A percentile compares a stretch with the other conserved stretches of the same genome.
Conservation (phyloP, 2,113 vertebrate species). For the Trachemys scripta region DNA sequence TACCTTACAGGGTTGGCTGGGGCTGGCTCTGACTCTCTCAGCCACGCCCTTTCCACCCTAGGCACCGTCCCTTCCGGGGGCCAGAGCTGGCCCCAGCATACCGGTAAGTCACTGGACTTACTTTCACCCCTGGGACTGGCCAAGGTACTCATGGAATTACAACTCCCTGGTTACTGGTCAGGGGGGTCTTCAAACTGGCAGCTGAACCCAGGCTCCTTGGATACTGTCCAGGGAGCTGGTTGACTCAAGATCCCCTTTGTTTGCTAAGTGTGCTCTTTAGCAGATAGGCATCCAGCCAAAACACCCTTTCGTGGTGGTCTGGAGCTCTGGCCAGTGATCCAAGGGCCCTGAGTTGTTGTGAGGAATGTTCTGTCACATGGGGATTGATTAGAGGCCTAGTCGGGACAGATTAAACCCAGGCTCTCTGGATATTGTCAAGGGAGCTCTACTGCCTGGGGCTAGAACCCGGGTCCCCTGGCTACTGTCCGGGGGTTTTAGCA, state of each 20-base stretch:
- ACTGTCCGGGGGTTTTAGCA: background rate
- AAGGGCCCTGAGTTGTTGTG: background rate
- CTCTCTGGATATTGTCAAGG: background rate
- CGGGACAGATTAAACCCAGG: background rate
- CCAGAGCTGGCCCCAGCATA: too few relatives aligned
- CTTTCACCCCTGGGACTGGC: background rate
- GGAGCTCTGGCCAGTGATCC: background rate
- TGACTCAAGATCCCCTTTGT: background rate
- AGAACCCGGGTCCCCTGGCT: background rate
- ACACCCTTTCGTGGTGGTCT: background rate
- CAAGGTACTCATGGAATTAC: background rate
- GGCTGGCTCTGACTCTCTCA: too few relatives aligned
- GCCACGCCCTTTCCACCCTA: too few relatives aligned
- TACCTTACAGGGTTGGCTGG: too few relatives aligned
- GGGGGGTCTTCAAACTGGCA: background rate
- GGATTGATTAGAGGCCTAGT: background rate
- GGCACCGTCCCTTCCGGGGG: too few relatives aligned
- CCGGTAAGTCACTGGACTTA: too few relatives aligned
- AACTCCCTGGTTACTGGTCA: background rate
- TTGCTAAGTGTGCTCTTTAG: background rate
- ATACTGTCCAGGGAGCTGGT: background rate
- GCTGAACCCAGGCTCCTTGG: background rate
- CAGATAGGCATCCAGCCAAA: background rate
- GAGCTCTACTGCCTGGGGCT: background rate
- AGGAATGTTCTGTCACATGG: background rate